Evolutionary conservation across 2,113 vertebrate genomes (phyloP).

Genomic region (Myanophis thanlyinensis): DNA sequence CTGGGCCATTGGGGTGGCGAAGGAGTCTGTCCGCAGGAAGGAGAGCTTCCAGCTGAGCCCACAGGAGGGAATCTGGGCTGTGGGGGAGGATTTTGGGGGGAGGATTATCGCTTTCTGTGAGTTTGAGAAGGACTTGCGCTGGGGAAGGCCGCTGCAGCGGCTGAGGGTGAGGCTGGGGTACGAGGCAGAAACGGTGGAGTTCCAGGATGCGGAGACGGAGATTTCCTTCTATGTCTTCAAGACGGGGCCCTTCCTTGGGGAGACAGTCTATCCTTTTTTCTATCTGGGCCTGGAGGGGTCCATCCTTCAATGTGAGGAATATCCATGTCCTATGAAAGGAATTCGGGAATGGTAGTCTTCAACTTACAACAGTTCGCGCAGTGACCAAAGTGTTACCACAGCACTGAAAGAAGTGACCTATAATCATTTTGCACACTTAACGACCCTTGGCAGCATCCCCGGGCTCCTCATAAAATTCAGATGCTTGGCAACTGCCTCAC

Average conservation of each 20-base stretch:
- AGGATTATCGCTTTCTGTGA: neutral
- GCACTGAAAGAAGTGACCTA: too few species aligned
- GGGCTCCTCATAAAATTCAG: too few species aligned
- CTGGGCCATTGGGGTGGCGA: neutral
- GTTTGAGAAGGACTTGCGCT: rapidly evolving
- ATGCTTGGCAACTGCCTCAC: too few species aligned
- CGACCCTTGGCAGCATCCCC: too few species aligned
- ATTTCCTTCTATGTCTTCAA: rapidly evolving
- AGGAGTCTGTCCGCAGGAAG: neutral
- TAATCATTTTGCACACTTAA: too few species aligned
- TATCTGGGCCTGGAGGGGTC: neutral
- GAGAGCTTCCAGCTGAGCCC: neutral
- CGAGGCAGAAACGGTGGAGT: neutral
- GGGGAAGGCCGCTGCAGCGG: rapidly evolving
- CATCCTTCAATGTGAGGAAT: too few species aligned
- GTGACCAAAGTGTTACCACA: too few species aligned
- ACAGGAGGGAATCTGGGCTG: neutral
- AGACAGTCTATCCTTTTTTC: neutral
- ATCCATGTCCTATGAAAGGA: too few species aligned
- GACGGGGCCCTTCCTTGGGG: neutral
- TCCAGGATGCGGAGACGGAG: rapidly evolving
- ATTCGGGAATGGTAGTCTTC: too few species aligned
- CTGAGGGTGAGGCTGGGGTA: neutral
- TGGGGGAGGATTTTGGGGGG: neutral
- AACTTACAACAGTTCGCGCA: too few species aligned